Base-by-base conservation (phyloP, 2,797 vertebrate genomes). In the Falco columbarius region DNA sequence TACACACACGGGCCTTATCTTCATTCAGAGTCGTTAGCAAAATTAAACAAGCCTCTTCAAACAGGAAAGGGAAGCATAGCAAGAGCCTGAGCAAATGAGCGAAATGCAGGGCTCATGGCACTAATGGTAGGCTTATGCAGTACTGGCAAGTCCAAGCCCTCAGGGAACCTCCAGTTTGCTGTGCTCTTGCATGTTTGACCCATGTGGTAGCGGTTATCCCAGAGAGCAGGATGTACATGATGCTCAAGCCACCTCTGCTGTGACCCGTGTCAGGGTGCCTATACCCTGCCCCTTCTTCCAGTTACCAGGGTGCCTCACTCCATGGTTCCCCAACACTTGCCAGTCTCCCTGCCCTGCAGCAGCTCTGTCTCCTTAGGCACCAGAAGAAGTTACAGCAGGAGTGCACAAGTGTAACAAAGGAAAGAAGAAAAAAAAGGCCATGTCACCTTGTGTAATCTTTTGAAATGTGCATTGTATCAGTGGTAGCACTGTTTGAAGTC, bases 1-100 rank as follows among this genome's bases (percentile, higher is more conserved):
- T 97, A 94, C 93, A 96, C 79, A 59, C 96, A 92, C 0, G 16
- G 82, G 95, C 94, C 97, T 97, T 96, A 95, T 96, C 97, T 98
- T 97, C 91, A 95, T 94, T 96, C 97, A 61, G 97, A 97, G 94
- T 95, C 3, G 85, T 96, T 92, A 95, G 96, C 93, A 96, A 97
- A 98, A 98, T 97, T 95, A 96, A 97, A 95, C 83, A 96, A 95
- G 88, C n/a, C 51, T 94, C 65, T 93, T 89, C 75, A 89, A 92
- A 93, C 55, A 89, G 72, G 63, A 93, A 82, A 96, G 26, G 42
- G 75, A 94, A 77, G 91, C 70, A 54, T 42, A 89, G 87, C 86
- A 94, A 93, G 62, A 93, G 59, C 40, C 46, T n/a, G 21, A 87
- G 77, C 68, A 73, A 62, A 81, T 4, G 49, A 58, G 30, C 74